Evolutionary conservation across 2,888 invertebrate genomes (phyloP).

Genomic region (Phyllotreta striolata): DNA sequence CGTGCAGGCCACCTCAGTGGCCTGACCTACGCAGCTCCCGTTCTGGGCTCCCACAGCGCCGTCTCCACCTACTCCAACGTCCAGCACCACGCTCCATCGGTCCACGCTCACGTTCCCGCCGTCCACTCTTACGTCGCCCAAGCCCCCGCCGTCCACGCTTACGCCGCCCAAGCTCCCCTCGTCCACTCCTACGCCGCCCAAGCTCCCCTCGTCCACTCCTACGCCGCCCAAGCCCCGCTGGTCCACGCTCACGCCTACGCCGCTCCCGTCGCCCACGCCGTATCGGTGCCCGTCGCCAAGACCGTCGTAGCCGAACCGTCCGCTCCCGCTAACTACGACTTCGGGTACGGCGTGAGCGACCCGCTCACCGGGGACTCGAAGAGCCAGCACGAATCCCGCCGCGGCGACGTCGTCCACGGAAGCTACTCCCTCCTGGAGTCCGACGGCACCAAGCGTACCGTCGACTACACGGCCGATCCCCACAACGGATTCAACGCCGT

Average conservation of each 20-base stretch:
- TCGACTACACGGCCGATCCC: slow-evolving; percentile 64
- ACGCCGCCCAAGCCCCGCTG: slow-evolving; percentile 39
- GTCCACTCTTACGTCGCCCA: neutral
- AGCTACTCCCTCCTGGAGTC: slow-evolving; percentile 64
- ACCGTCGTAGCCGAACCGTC: slow-evolving; percentile 43
- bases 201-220: slow-evolving; percentile 31
- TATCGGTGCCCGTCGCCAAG: slow-evolving; percentile 43
- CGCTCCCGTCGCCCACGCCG: slow-evolving; percentile 38
- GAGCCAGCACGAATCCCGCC: slow-evolving; percentile 69
- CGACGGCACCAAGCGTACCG: slow-evolving; percentile 64
- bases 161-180: slow-evolving; percentile 18
- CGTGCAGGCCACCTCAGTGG: slow-evolving; percentile 30
- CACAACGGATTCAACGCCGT: slow-evolving; percentile 65
- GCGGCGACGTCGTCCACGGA: slow-evolving; percentile 63
- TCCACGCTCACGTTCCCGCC: slow-evolving; percentile 8
- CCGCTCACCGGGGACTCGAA: slow-evolving; percentile 64
- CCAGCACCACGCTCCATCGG: slow-evolving; percentile 43
- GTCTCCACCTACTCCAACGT: slow-evolving; percentile 34
- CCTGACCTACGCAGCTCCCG: slow-evolving; percentile 33
- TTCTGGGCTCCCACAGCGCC: slow-evolving; percentile 22
- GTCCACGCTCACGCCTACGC: slow-evolving; percentile 12
- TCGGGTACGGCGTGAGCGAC: slow-evolving; percentile 48
- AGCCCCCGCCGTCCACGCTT: slow-evolving; percentile 32
- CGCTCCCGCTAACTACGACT: slow-evolving; percentile 50
- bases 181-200: neutral